Conservation (phyloP, 2,797 vertebrate genomes). For the Monodelphis domestica region DNA sequence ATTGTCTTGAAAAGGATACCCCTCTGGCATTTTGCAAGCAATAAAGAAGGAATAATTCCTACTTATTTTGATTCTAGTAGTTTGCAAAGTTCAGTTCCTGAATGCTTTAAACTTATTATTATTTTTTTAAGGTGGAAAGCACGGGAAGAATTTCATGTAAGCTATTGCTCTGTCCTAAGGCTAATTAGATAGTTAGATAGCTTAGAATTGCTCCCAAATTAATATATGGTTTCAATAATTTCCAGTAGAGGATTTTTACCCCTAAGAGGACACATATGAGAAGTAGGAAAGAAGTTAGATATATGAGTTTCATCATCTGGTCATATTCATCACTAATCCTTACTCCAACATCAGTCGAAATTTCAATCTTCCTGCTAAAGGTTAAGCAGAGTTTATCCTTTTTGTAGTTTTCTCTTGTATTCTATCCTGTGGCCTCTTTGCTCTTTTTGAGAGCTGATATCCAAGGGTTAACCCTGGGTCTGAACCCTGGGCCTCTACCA, state of each 20-base stretch:
- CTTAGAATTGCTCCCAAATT: constrained; percentile 29
- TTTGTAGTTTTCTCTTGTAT: not conserved
- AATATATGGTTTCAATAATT: constrained; percentile 5
- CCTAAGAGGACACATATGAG: not conserved
- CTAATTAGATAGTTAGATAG: constrained; percentile 52
- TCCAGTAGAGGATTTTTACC: constrained; percentile 48
- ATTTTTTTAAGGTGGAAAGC: constrained; percentile 58
- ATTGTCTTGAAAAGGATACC: constrained; percentile 49
- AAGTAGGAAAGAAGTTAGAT: not conserved
- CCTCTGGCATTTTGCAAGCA: constrained; percentile 38
- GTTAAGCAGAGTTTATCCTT: not conserved
- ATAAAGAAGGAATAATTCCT: constrained; percentile 59
- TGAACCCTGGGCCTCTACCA: not conserved
- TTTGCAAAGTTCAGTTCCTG: constrained; percentile 64
- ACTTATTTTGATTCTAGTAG: constrained; percentile 71
- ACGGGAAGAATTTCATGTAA: constrained; percentile 59
- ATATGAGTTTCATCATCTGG: constrained; percentile 11
- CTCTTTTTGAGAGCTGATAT: not conserved
- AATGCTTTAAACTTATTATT: constrained; percentile 60
- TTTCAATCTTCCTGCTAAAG: not conserved
- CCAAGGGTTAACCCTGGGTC: not conserved
- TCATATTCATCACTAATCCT: not conserved
- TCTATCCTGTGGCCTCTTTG: not conserved
- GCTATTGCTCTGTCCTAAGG: constrained; percentile 43
- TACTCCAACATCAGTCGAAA: not conserved